Evolutionary conservation across 2,113 vertebrate species (phyloP).

Genomic region (Hemiprocne comata): DNA sequence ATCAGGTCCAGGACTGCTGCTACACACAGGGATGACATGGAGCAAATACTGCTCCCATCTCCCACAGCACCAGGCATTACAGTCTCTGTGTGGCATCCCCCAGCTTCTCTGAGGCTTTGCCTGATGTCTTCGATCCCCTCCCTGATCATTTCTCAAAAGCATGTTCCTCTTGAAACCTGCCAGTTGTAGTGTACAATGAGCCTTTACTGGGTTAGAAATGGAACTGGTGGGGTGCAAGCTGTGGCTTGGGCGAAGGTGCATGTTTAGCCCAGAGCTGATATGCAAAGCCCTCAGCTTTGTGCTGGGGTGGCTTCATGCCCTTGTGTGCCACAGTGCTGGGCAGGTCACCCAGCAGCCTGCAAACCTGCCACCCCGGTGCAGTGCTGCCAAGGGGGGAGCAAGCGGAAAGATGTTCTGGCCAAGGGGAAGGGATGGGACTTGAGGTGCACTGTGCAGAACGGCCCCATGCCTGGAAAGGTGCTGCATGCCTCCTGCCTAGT

Average conservation of each 20-base stretch:
- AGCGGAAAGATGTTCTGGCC: background rate
- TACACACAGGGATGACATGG: fast-evolving
- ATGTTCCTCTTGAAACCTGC: background rate
- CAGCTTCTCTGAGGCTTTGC: background rate
- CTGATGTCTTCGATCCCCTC: background rate
- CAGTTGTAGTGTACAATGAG: fast-evolving
- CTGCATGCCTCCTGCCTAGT: background rate
- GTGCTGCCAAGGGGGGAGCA: background rate
- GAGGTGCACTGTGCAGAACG: no score
- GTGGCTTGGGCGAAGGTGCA: background rate
- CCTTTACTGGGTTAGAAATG: background rate
- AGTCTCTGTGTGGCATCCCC: background rate
- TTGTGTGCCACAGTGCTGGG: fast-evolving
- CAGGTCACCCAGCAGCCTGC: background rate
- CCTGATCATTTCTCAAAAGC: background rate
- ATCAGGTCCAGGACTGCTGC: background rate
- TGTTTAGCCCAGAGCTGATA: background rate
- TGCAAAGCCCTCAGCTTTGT: background rate
- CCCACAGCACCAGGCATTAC: fast-evolving
- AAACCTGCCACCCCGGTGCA: fast-evolving
- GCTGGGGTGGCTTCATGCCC: background rate
- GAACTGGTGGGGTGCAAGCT: fast-evolving
- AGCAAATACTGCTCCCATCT: background rate
- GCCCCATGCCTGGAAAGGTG: background rate
- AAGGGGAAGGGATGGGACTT: background rate